Base-by-base conservation (phyloP, 1,140 invertebrate species). In the Saxidomus purpurata region DNA sequence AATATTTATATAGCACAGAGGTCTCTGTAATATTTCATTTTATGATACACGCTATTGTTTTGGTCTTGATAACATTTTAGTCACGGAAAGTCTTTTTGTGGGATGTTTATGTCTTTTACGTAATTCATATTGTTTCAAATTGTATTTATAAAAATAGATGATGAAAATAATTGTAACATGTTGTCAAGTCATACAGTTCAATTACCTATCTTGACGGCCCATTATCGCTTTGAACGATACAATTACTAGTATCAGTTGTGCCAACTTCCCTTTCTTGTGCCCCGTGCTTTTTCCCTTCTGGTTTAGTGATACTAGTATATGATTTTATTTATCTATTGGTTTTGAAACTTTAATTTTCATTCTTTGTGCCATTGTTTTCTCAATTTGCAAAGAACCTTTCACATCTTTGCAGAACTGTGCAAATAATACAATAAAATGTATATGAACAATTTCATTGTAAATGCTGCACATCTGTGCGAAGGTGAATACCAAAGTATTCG, bases 291-390 rank as follows among this genome's bases (percentile, higher is more conserved):
- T 61, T 61, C n/a, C n/a, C 9, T 61, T n/a, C 49, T 52, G 22
- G 9, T 52, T 52, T 9, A 11, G 22, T 11, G 9, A 52, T 9
- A 6, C n/a, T 9, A 61, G 25, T 11, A 49, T 17, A 6, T 61
- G 9, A n/a, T 61, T 61, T 11, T 8, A 28, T 61, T 61, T n/a
- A n/a, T 6, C 8, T 19, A n/a, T 28, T 19, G 9, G 9, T 61
- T 61, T 79, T 25, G 76, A 22, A 28, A 49, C 76, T 47, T 79
- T 79, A 17, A 79, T 79, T 52, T 79, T 36, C 28, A 47, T 79
- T 49, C 76, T 47, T 25, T 79, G 76, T 25, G 76, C 76, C 76
- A 79, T 79, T 49, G 15, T 79, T 52, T 79, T 79, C 31, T 79
- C 40, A 25, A 79, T 36, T 52, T 28, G 43, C 17, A 31, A 79